phyloP scores from a whole-genome alignment of 2,797 vertebrate genomes.

The Pseudotriccus pelzelni region DNA sequence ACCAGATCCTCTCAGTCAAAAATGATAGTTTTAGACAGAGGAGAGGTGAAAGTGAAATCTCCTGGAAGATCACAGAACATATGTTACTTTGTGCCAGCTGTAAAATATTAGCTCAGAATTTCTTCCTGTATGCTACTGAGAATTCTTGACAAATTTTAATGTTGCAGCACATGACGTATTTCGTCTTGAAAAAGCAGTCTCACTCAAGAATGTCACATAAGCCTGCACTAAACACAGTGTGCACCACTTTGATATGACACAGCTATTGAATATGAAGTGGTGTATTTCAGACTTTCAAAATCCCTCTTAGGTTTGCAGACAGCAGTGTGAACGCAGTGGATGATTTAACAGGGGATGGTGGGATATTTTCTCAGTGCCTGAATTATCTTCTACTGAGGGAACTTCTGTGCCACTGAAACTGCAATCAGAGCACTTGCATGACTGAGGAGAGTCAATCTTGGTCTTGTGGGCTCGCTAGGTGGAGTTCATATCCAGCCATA shows the following conservation, averaged over 20 bases:
- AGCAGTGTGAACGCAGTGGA: not conserved
- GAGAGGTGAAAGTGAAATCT: constrained; percentile 20
- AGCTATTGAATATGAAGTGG: not conserved
- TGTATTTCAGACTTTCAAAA: not conserved
- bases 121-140: not conserved
- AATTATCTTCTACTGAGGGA: not conserved
- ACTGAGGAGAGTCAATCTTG: not conserved
- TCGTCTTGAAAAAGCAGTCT: not conserved
- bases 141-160: not conserved
- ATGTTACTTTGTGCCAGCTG: not conserved
- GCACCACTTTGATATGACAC: not conserved
- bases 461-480: not conserved
- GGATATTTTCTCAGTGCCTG: not conserved
- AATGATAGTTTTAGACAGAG: not conserved
- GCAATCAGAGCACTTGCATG: not conserved
- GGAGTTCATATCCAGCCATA: not conserved
- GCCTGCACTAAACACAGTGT: not conserved
- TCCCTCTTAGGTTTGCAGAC: not conserved
- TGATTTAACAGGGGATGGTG: not conserved
- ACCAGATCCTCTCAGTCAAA: not conserved
- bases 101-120: constrained; percentile 21
- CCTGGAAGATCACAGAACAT: not conserved
- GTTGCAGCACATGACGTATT: not conserved
- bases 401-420: not conserved
- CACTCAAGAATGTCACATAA: not conserved